These are phyloP conservation scores for Scaptomyza hsui DNA, from an alignment of 1,140 invertebrate genomes.

Conservation along the genomic window DNA sequence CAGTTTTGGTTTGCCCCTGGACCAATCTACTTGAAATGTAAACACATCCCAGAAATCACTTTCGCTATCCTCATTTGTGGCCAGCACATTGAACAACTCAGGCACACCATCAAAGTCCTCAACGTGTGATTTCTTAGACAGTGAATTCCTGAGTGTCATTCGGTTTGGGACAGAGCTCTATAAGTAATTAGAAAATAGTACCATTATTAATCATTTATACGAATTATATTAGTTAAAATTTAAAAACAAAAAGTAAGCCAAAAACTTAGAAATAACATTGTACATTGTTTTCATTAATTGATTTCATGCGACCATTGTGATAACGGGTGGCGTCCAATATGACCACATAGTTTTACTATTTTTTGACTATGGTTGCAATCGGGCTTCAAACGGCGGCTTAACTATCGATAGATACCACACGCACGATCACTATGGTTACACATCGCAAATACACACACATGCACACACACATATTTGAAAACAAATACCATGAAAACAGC, in stretches of 20 bases:
- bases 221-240: too few relatives aligned
- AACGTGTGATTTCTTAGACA: constrained; percentile 93
- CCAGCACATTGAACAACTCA: constrained; percentile 92
- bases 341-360: not conserved
- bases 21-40: constrained; percentile 90
- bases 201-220: constrained; percentile 2
- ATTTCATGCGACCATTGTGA: too few relatives aligned
- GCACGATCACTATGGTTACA: constrained; percentile 7
- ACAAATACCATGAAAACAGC: constrained; percentile 37
- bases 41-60: constrained; percentile 88
- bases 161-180: constrained; percentile 94
- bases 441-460: constrained; percentile 29
- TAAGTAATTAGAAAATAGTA: constrained; percentile 21
- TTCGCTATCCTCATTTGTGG: constrained; percentile 86
- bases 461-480: constrained; percentile 27
- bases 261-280: too few relatives aligned
- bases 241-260: too few relatives aligned
- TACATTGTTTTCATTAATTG: too few relatives aligned
- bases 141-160: constrained; percentile 89
- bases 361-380: constrained; percentile 12
- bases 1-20: constrained; percentile 71
- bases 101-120: constrained; percentile 93
- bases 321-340: too few relatives aligned
- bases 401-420: constrained; percentile 58
- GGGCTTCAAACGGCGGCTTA: constrained; percentile 41